phyloP scores from a whole-genome alignment of 2,888 invertebrate genomes.

The Clostera curtula region DNA sequence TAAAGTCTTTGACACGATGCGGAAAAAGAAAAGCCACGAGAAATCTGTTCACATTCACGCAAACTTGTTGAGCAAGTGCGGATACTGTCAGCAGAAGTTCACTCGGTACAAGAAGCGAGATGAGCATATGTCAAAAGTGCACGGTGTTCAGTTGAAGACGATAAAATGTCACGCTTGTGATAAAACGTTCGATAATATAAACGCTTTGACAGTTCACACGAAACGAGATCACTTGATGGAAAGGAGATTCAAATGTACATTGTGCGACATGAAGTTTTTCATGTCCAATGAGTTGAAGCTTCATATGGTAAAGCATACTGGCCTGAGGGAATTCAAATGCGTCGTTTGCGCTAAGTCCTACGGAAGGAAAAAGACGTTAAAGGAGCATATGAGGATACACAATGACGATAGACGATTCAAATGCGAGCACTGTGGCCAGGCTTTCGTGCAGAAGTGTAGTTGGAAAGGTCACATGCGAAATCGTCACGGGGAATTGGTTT shows the following conservation, averaged over 20 bases:
- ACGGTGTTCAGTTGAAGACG: slow-evolving; percentile 22
- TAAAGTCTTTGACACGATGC: slow-evolving; percentile 52
- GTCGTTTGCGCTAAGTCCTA: slow-evolving; percentile 28
- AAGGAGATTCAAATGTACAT: slow-evolving; percentile 29
- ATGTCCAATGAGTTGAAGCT: slow-evolving; percentile 21
- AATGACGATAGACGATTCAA: slow-evolving; percentile 28
- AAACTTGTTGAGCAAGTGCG: slow-evolving; percentile 31
- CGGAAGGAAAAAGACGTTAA: slow-evolving; percentile 21
- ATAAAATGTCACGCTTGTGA: slow-evolving; percentile 39
- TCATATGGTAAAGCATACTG: slow-evolving; percentile 25
- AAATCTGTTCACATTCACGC: slow-evolving; percentile 39
- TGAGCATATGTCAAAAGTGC: slow-evolving; percentile 31
- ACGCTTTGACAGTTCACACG: slow-evolving; percentile 30
- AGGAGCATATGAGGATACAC: slow-evolving; percentile 35
- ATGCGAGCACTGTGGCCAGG: slow-evolving; percentile 28
- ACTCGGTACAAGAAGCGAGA: slow-evolving; percentile 29
- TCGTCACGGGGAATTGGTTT: slow-evolving; percentile 19
- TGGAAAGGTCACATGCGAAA: slow-evolving; percentile 20
- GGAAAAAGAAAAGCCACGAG: slow-evolving; percentile 50
- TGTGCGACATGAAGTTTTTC: slow-evolving; percentile 35
- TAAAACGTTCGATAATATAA: slow-evolving; percentile 24
- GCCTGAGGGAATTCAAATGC: slow-evolving; percentile 23
- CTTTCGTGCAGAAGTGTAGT: slow-evolving; percentile 33
- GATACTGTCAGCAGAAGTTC: slow-evolving; percentile 38
- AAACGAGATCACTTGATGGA: slow-evolving; percentile 38